Base-by-base conservation (phyloP, 2,888 invertebrate genomes). In the Dicycla oo region DNA sequence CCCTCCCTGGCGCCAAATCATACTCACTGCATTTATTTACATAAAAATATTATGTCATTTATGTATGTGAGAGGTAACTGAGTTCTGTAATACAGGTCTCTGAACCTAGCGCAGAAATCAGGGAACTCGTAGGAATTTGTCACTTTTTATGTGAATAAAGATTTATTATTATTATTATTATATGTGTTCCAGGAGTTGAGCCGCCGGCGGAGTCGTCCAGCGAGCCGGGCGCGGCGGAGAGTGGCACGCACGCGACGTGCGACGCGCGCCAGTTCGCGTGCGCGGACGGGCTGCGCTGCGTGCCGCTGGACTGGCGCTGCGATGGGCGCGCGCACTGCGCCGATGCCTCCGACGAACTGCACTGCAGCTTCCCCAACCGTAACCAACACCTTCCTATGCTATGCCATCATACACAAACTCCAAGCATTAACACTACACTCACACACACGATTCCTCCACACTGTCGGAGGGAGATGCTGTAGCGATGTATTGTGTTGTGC, bases 291-390 rank as follows among this genome's bases (percentile, higher is more conserved):
- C 93, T 87, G 82, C 94, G 96, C 87, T 97, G 97, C 93, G 96
- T 97, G 88, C 97, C 97, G 47, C 90, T 92, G 77, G 95, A 96
- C 80, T 97, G 97, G 97, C 96, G 96, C 84, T 97, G 97, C 92
- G 97, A 97, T 91, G 95, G 94, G 34, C 95, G 96, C 73, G 90
- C 94, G 80, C 97, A 97, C 91, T 97, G 97, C 91, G 93, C 94
- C 20, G 97, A 97, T 91, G 96, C 95, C 64, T 97, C 97, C 80
- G 97, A 97, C 91, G 97, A 97, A 91, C 93, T 93, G 23, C 94
- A 96, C 87, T 97, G 97, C 92, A 57, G 56, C 63, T 53, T 45
- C n/a, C 62, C 69, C 60, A 72, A 71, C 54, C 68, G 76, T 82
- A 95, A 89, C 91, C 20, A 0, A 15, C 23, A 30, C 26, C 18